These are phyloP conservation scores for Chrysolina haemoptera DNA, from an alignment of 2,888 invertebrate genomes.

Conservation along the genomic window DNA sequence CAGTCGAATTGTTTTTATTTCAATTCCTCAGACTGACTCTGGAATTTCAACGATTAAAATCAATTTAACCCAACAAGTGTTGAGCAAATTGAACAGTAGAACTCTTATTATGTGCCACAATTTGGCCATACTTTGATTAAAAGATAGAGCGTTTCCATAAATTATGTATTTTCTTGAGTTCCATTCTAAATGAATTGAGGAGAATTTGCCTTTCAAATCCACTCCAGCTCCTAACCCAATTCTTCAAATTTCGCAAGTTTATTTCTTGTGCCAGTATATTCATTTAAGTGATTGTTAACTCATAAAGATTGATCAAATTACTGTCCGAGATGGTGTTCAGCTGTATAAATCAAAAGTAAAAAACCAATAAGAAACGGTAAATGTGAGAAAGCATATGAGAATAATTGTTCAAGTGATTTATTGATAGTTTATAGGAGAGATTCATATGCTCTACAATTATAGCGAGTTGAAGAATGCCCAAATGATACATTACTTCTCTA, in stretches of 20 bases:
- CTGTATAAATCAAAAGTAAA: background rate
- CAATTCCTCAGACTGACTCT: background rate
- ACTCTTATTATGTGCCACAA: background rate
- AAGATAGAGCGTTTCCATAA: background rate
- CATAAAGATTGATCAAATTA: background rate
- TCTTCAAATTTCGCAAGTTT: slow-evolving; percentile 31
- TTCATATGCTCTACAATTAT: too few species aligned
- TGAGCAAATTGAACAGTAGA: background rate
- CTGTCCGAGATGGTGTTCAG: background rate
- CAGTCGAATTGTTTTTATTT: background rate
- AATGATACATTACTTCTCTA: too few species aligned
- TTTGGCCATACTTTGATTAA: background rate
- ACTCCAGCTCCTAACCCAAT: slow-evolving; percentile 25
- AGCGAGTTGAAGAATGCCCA: too few species aligned
- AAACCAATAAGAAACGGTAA: background rate
- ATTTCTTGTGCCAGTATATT: background rate
- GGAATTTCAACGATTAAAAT: background rate
- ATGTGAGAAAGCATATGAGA: too few species aligned
- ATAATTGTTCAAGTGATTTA: too few species aligned
- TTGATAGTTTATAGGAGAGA: too few species aligned
- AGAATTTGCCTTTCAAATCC: slow-evolving; percentile 30
- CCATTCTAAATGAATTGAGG: slow-evolving; percentile 27
- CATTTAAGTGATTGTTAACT: too few species aligned
- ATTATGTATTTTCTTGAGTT: slow-evolving; percentile 24
- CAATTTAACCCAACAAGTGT: background rate